phyloP scores from a whole-genome alignment of 2,113 vertebrate species.

The Neodontobutis hainanensis region DNA sequence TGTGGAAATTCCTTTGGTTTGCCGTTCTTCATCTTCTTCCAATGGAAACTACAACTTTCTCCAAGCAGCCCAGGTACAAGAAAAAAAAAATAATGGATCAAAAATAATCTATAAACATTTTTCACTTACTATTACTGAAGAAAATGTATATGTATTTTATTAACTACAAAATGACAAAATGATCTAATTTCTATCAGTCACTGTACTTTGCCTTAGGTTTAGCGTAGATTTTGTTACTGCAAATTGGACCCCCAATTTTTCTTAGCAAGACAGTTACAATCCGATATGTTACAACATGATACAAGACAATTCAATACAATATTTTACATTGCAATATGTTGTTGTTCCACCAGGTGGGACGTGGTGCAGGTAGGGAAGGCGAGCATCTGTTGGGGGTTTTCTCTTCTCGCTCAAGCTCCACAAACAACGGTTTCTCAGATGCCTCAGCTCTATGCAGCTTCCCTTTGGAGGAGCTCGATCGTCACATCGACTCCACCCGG shows the following conservation, averaged over 20 bases:
- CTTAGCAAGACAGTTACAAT: too few species aligned
- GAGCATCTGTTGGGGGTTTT: constrained; percentile 90
- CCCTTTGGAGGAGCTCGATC: constrained; percentile 88
- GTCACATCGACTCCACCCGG: constrained; percentile 85
- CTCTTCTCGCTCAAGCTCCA: constrained; percentile 79
- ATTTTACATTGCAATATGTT: not conserved
- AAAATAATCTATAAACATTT: too few species aligned
- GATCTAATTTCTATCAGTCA: too few species aligned
- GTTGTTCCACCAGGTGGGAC: constrained; percentile 77
- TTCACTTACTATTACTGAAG: too few species aligned
- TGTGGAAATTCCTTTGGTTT: constrained; percentile 91
- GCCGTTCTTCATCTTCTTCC: constrained; percentile 58
- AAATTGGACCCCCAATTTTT: too few species aligned
- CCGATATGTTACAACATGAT: too few species aligned
- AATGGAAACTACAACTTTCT: constrained; percentile 83
- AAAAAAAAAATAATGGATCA: not conserved
- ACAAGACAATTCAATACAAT: too few species aligned
- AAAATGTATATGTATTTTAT: too few species aligned
- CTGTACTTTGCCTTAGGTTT: too few species aligned
- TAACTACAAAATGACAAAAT: too few species aligned
- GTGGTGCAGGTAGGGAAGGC: constrained; percentile 53
- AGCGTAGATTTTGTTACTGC: too few species aligned
- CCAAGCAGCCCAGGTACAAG: constrained; percentile 84
- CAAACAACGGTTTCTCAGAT: constrained; percentile 76
- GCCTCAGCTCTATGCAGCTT: constrained; percentile 90